Evolutionary conservation across 1,140 invertebrate species (phyloP).

Genomic region (Cecropterus lyciades): DNA sequence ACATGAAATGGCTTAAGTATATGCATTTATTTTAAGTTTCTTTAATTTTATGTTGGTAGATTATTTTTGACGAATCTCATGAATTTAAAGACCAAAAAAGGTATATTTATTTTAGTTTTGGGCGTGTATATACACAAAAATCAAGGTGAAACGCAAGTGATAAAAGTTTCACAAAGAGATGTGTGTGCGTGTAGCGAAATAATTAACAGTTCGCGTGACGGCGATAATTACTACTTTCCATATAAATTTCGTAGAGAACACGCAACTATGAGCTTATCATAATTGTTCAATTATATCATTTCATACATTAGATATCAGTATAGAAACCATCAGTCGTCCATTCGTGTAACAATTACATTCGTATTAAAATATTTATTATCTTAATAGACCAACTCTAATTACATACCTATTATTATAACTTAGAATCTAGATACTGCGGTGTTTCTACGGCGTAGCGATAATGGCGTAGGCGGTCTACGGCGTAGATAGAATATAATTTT

Average conservation of each 20-base stretch:
- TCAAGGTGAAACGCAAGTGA: conserved; percentile 35
- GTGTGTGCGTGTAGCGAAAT: conserved; percentile 39
- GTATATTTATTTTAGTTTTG: conserved; percentile 1
- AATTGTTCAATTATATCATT: conserved; percentile 67
- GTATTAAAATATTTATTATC: neutral
- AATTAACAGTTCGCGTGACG: conserved; percentile 73
- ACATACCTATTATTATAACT: too few relatives aligned
- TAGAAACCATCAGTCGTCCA: conserved; percentile 27
- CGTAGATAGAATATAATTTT: too few relatives aligned
- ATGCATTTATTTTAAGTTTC: too few relatives aligned
- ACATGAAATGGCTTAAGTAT: too few relatives aligned
- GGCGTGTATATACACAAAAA: conserved; percentile 9
- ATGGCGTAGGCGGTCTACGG: neutral
- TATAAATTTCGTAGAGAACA: conserved; percentile 58
- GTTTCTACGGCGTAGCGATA: neutral
- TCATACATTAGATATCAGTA: conserved; percentile 47
- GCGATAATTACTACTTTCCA: conserved; percentile 62
- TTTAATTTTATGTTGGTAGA: too few relatives aligned
- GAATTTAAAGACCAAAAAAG: neutral
- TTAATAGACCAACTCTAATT: too few relatives aligned
- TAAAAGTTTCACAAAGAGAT: conserved; percentile 29
- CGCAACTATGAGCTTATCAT: conserved; percentile 59
- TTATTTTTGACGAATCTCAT: too few relatives aligned
- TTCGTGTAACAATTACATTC: conserved; percentile 8
- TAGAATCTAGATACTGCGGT: too few relatives aligned